These are phyloP conservation scores for Octomys mimax DNA, from an alignment of 2,797 vertebrate species.

Conservation along the genomic window DNA sequence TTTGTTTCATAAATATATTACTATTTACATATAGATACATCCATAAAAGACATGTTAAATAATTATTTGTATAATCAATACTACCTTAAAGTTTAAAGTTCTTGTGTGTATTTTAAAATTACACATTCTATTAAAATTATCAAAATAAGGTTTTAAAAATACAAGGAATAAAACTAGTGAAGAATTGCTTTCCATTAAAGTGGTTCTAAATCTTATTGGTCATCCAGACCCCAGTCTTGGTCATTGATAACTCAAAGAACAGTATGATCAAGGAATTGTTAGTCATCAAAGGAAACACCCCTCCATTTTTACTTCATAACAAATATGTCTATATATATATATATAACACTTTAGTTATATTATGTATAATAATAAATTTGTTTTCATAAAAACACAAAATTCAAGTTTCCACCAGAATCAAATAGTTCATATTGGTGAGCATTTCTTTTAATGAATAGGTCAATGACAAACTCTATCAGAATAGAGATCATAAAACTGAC, in stretches of 20 bases:
- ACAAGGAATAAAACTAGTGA: slow-evolving; percentile 73
- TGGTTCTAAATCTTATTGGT: slow-evolving; percentile 63
- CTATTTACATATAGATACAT: slow-evolving; percentile 79
- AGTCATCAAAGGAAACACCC: slow-evolving; percentile 10
- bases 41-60: slow-evolving; percentile 80
- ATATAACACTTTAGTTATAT: slow-evolving; percentile 69
- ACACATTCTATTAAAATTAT: slow-evolving; percentile 79
- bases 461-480: slow-evolving; percentile 58
- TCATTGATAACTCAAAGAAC: slow-evolving; percentile 61
- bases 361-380: slow-evolving; percentile 71
- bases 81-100: slow-evolving; percentile 69
- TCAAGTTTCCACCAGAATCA: slow-evolving; percentile 77
- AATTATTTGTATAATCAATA: slow-evolving; percentile 69
- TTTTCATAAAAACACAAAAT: slow-evolving; percentile 75
- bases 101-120: slow-evolving; percentile 80
- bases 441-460: slow-evolving; percentile 68
- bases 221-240: slow-evolving; percentile 52
- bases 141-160: slow-evolving; percentile 81
- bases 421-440: slow-evolving; percentile 61
- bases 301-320: slow-evolving; percentile 62
- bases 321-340: slow-evolving; percentile 43
- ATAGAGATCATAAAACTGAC: slow-evolving; percentile 58
- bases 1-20: slow-evolving; percentile 84
- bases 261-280: slow-evolving; percentile 53
- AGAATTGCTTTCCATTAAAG: slow-evolving; percentile 64